These are phyloP conservation scores for Tenrec ecaudatus DNA, from an alignment of 2,113 vertebrate species.

Conservation along the genomic window DNA sequence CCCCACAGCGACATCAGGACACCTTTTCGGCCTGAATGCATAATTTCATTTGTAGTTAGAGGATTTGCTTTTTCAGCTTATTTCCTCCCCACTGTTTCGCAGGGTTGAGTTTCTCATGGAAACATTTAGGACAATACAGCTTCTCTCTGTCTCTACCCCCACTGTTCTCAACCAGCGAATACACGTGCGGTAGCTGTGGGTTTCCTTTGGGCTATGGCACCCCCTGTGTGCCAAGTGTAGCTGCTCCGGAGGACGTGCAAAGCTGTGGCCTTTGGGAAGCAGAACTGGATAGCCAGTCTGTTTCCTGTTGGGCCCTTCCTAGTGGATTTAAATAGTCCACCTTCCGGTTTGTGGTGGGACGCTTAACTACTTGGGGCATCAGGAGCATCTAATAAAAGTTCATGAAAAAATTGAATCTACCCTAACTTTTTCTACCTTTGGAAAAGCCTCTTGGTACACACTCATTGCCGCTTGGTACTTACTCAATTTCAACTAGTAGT, in stretches of 20 bases:
- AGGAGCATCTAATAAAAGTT: neutral
- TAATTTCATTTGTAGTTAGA: neutral
- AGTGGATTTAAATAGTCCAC: neutral
- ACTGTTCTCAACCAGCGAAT: too few relatives aligned
- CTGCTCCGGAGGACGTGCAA: neutral
- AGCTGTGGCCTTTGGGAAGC: neutral
- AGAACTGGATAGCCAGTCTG: neutral
- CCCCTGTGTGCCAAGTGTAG: neutral
- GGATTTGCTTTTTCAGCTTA: neutral
- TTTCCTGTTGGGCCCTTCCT: neutral
- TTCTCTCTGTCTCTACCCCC: too few relatives aligned
- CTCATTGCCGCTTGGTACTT: too few relatives aligned
- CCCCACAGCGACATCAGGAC: too few relatives aligned
- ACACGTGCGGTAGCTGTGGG: neutral
- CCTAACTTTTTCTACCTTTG: too few relatives aligned
- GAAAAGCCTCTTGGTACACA: too few relatives aligned
- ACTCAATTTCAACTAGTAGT: too few relatives aligned
- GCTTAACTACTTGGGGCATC: neutral
- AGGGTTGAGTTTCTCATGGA: slow-evolving; percentile 7
- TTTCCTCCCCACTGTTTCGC: neutral
- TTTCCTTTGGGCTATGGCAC: neutral
- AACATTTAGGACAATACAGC: neutral
- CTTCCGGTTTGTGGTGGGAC: neutral
- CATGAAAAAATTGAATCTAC: too few relatives aligned
- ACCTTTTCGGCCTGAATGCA: neutral